These are phyloP conservation scores for Labia minor DNA, from an alignment of 2,888 invertebrate species.

Conservation along the genomic window DNA sequence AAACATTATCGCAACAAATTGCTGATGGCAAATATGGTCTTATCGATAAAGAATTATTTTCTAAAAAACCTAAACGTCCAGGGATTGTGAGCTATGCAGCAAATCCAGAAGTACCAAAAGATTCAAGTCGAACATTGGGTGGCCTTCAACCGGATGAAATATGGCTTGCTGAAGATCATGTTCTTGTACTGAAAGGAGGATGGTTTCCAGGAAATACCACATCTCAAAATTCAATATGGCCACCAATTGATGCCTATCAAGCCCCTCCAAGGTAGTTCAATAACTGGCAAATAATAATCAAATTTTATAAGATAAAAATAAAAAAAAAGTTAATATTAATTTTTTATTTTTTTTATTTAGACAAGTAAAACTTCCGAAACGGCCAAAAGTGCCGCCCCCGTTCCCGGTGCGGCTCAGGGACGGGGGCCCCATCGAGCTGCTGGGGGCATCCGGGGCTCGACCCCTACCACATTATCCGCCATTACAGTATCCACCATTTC, in stretches of 20 bases:
- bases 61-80: constrained; percentile 57
- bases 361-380: constrained; percentile 17
- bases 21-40: constrained; percentile 83
- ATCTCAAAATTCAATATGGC: constrained; percentile 43
- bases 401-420: constrained; percentile 84
- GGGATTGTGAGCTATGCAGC: constrained; percentile 71
- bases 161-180: constrained; percentile 81
- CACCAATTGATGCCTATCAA: constrained; percentile 72
- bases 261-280: constrained; percentile 76
- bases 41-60: constrained; percentile 73
- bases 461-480: constrained; percentile 39
- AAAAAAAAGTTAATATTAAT: not conserved
- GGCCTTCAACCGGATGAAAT: constrained; percentile 76
- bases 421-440: constrained; percentile 75
- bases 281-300: constrained; percentile 22
- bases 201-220: constrained; percentile 43
- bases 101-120: constrained; percentile 70
- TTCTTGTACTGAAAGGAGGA: constrained; percentile 72
- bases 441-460: constrained; percentile 44
- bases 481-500: constrained; percentile 29
- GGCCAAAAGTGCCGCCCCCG: constrained; percentile 63
- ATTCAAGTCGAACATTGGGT: constrained; percentile 67
- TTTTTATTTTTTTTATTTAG: not conserved
- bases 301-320: not conserved
- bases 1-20: constrained; percentile 79